phyloP scores from a whole-genome alignment of 1,140 invertebrate genomes.

The Drosophila mojavensis region DNA sequence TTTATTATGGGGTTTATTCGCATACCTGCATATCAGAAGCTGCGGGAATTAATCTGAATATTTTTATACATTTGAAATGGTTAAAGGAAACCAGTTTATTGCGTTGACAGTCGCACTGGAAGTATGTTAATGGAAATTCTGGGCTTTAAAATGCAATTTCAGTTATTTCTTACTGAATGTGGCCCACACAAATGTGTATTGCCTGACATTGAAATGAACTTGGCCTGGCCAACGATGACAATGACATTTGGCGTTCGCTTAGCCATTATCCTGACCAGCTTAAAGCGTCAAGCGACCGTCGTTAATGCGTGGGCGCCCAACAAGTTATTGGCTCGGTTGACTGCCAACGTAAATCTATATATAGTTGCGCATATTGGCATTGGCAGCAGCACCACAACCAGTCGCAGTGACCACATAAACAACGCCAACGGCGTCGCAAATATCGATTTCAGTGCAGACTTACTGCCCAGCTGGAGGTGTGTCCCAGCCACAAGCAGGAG shows the following conservation, averaged over 20 bases:
- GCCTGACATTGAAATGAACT: constrained; percentile 77
- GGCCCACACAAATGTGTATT: constrained; percentile 12
- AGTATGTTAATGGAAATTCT: constrained; percentile 6
- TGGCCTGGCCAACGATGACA: constrained; percentile 34
- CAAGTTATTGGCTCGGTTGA: constrained; percentile 46
- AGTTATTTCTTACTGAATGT: background rate
- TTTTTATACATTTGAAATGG: background rate
- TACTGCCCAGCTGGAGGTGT: constrained; percentile 36
- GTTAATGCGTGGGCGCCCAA: constrained; percentile 23
- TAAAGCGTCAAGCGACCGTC: background rate
- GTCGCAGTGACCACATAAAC: constrained; percentile 59
- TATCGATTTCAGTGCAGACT: constrained; percentile 72
- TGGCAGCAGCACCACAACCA: background rate
- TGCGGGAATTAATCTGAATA: constrained; percentile 1
- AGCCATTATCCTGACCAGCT: constrained; percentile 10
- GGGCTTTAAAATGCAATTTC: background rate
- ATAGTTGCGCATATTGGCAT: constrained; percentile 41
- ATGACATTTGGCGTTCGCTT: constrained; percentile 22
- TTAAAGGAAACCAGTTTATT: constrained; percentile 16
- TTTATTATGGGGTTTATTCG: constrained; percentile 12
- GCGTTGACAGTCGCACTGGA: background rate
- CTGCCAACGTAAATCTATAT: constrained; percentile 69
- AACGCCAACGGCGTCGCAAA: constrained; percentile 23
- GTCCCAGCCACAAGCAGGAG: constrained; percentile 36
- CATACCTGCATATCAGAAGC: background rate